phyloP scores from a whole-genome alignment of 2,888 invertebrate species.

The Drosophila fulvimacula region DNA sequence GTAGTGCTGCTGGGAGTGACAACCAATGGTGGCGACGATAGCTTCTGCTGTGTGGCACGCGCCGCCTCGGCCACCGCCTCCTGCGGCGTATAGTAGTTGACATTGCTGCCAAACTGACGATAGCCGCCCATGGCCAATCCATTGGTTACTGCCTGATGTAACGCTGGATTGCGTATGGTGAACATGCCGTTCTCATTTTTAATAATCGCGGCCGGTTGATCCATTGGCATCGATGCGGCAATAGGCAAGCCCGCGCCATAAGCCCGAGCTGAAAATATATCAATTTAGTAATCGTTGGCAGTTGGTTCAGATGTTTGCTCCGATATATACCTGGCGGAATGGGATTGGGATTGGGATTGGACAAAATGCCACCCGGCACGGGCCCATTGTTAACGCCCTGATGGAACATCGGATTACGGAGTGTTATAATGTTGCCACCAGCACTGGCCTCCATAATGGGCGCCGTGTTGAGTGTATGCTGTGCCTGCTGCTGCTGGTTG shows the following conservation, averaged over 20 bases:
- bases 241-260: slow-evolving; percentile 63
- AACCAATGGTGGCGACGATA: slow-evolving; percentile 34
- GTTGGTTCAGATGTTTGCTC: too few species aligned
- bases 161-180: slow-evolving; percentile 90
- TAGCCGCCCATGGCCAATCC: slow-evolving; percentile 82
- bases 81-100: slow-evolving; percentile 83
- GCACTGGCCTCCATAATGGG: slow-evolving; percentile 56
- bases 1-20: slow-evolving; percentile 12
- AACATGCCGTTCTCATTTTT: slow-evolving; percentile 92
- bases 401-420: slow-evolving; percentile 91
- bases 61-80: slow-evolving; percentile 82
- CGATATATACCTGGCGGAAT: slow-evolving; percentile 65
- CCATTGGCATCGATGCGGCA: slow-evolving; percentile 80
- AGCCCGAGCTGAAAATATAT: slow-evolving; percentile 58
- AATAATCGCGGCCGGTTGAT: slow-evolving; percentile 88
- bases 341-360: slow-evolving; percentile 69
- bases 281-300: not conserved
- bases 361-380: slow-evolving; percentile 48
- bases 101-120: slow-evolving; percentile 82
- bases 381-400: slow-evolving; percentile 67
- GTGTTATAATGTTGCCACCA: slow-evolving; percentile 89
- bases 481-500: slow-evolving; percentile 14
- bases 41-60: slow-evolving; percentile 72
- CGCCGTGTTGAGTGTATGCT: slow-evolving; percentile 10
- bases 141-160: slow-evolving; percentile 84